Conservation (phyloP, 92 coral and sea anemone genomes). For the Meandrina meandrites region DNA sequence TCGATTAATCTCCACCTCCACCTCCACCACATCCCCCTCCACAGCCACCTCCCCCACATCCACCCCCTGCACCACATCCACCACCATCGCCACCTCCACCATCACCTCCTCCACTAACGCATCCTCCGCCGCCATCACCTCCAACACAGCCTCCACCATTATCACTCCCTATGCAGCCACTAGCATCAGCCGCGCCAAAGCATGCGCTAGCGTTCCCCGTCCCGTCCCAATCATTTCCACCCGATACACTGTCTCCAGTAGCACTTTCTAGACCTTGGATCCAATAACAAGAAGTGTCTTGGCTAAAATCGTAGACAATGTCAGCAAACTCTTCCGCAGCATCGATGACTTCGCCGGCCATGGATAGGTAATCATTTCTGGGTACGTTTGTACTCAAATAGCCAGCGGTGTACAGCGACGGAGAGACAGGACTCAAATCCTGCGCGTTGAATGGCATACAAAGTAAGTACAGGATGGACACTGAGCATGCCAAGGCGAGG, state of each 20-base stretch:
- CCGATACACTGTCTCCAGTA: neutral
- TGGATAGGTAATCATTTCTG: slow-evolving; percentile 31
- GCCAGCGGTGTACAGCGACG: slow-evolving; percentile 41
- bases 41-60: slow-evolving; percentile 34
- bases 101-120: slow-evolving; percentile 33
- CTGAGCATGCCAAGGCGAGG: slow-evolving; percentile 44
- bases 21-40: slow-evolving; percentile 38
- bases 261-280: neutral
- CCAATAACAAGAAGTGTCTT: neutral
- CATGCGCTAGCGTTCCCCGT: neutral
- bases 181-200: neutral
- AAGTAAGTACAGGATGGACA: slow-evolving; percentile 43
- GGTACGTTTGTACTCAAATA: slow-evolving; percentile 47
- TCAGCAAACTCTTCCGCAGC: neutral
- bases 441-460: slow-evolving; percentile 33
- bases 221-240: neutral
- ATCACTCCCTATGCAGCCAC: neutral
- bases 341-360: neutral
- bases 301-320: neutral
- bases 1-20: slow-evolving; percentile 30
- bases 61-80: slow-evolving; percentile 31
- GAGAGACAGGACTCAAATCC: slow-evolving; percentile 4
- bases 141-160: slow-evolving; percentile 20
- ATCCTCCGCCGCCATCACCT: slow-evolving; percentile 39
- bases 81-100: slow-evolving; percentile 22